Percentiles rank a stretch among this genome's conserved stretches.
Evolutionary conservation across 2,888 invertebrate species (phyloP).

Genomic region (Sturmia bella): DNA sequence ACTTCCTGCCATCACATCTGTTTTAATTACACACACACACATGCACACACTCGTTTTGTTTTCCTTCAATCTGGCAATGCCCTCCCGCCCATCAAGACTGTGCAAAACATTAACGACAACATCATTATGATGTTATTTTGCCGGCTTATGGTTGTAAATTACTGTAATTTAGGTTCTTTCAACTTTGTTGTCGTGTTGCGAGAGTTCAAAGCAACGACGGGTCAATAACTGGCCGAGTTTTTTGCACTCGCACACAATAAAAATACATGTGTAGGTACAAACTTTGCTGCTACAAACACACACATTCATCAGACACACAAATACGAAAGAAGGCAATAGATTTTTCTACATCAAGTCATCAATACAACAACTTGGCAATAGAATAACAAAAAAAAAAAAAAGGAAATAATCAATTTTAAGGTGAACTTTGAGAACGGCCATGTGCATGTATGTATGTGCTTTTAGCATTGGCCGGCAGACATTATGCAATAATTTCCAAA

Average conservation of each 20-base stretch:
- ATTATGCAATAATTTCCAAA: constrained; percentile 55
- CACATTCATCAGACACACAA: background rate
- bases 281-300: constrained; percentile 3
- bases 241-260: constrained; percentile 59
- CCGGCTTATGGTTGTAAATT: constrained; percentile 50
- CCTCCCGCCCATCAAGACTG: too few relatives aligned
- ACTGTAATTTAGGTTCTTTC: constrained; percentile 66
- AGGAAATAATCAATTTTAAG: background rate
- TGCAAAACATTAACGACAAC: constrained; percentile 7
- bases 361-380: background rate
- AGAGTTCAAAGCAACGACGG: constrained; percentile 61
- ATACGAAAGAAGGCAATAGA: constrained; percentile 37
- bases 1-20: background rate
- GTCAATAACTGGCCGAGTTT: constrained; percentile 72
- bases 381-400: background rate
- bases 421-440: background rate
- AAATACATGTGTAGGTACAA: background rate
- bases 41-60: background rate
- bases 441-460: background rate
- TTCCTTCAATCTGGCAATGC: constrained; percentile 36
- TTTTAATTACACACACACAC: background rate
- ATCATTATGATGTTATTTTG: constrained; percentile 41
- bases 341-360: constrained; percentile 34
- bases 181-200: constrained; percentile 59
- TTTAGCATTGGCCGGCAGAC: constrained; percentile 7